phyloP scores from a whole-genome alignment of 2,113 vertebrate species.

The Prunella himalayana region DNA sequence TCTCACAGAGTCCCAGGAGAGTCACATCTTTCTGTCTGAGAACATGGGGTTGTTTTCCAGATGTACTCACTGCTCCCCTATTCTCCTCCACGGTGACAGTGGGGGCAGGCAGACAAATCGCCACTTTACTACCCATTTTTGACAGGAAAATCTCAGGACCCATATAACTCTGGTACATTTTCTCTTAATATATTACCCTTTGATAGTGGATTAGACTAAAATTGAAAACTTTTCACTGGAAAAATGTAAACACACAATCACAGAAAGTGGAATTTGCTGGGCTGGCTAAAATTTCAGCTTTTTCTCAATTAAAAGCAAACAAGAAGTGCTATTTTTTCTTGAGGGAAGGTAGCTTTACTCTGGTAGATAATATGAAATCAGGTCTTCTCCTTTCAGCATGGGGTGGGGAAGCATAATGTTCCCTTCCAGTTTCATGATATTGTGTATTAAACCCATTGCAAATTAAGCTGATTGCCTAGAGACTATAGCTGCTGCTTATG shows the following conservation, averaged over 20 bases:
- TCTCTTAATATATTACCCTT: background rate
- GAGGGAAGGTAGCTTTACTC: background rate
- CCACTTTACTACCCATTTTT: background rate
- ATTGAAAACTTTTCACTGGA: background rate
- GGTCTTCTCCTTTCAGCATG: background rate
- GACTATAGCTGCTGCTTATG: slow-evolving; percentile 16
- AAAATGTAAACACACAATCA: background rate
- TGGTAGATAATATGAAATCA: background rate
- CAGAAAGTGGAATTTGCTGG: background rate
- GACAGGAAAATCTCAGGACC: background rate
- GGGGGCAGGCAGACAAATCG: background rate
- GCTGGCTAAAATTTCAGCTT: background rate
- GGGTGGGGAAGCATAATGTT: background rate
- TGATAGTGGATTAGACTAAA: background rate
- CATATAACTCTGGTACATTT: background rate
- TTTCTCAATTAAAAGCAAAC: background rate
- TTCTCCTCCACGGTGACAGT: background rate
- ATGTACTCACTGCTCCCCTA: background rate
- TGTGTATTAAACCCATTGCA: slow-evolving; percentile 32
- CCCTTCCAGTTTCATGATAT: slow-evolving; percentile 1
- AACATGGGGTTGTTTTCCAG: background rate
- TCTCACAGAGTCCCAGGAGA: background rate
- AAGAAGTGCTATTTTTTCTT: background rate
- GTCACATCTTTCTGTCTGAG: background rate
- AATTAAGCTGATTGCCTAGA: slow-evolving; percentile 56